Conservation (phyloP, 2,113 vertebrate genomes). For the Gobio gobio region DNA sequence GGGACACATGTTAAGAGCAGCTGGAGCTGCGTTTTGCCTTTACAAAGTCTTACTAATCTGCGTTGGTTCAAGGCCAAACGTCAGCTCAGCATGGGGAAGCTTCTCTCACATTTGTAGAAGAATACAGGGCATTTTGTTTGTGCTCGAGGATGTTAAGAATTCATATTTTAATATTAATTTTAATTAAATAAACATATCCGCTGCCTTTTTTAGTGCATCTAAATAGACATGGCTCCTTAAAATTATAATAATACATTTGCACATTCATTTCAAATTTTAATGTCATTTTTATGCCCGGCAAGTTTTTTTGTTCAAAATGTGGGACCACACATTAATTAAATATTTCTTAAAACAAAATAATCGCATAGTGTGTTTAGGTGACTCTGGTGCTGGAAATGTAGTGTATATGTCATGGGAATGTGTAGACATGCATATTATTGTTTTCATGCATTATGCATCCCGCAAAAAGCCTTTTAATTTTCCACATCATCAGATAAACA, state of each 20-base stretch:
- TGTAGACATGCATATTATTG: slow-evolving; percentile 38
- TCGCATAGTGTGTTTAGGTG: neutral
- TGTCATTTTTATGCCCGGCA: neutral
- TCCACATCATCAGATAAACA: slow-evolving; percentile 72
- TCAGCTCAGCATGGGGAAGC: neutral
- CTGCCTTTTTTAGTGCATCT: neutral
- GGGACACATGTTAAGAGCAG: slow-evolving; percentile 46
- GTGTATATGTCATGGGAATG: neutral
- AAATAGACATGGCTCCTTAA: neutral
- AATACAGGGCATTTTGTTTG: slow-evolving; percentile 1
- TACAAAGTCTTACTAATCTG: slow-evolving; percentile 25
- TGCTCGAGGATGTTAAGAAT: neutral
- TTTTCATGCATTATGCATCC: slow-evolving; percentile 52
- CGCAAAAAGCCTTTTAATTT: slow-evolving; percentile 62
- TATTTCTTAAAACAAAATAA: neutral
- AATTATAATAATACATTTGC: neutral
- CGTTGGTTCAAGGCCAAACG: slow-evolving; percentile 16
- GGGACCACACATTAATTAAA: neutral
- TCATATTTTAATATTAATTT: too few species aligned
- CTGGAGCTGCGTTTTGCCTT: slow-evolving; percentile 26
- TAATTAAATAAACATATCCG: neutral
- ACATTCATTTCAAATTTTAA: neutral
- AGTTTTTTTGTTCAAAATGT: neutral
- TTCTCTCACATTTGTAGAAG: slow-evolving; percentile 2
- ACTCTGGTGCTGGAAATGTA: neutral